These are phyloP conservation scores for Puma concolor DNA, from an alignment of 2,113 vertebrate genomes.

Conservation along the genomic window DNA sequence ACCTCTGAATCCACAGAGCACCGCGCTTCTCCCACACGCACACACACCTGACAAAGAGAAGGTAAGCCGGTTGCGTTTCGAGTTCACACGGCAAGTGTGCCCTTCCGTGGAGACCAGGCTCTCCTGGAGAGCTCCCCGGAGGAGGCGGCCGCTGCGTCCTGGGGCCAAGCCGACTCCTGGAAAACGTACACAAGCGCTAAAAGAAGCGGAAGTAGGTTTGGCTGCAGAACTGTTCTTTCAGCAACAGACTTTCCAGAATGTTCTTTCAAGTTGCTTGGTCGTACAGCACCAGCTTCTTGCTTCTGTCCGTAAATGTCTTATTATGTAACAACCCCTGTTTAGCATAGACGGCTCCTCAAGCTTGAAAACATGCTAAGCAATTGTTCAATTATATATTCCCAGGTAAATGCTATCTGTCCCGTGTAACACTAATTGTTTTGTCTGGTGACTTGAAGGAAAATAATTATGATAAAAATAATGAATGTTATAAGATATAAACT, in stretches of 20 bases:
- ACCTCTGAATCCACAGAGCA: slow-evolving; percentile 16
- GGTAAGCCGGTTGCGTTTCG: not conserved
- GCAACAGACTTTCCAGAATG: not conserved
- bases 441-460: not conserved
- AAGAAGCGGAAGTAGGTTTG: not conserved
- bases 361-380: not conserved
- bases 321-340: not conserved
- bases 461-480: not conserved
- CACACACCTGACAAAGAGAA: not conserved
- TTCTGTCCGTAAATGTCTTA: not conserved
- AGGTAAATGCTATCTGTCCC: not conserved
- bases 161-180: no score
- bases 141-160: fast-evolving
- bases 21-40: not conserved
- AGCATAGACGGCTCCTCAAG: not conserved
- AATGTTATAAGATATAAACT: not conserved
- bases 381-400: not conserved
- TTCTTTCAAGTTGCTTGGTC: not conserved
- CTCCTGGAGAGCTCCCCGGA: not conserved
- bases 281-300: not conserved
- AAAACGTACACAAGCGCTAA: not conserved
- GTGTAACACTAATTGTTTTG: not conserved
- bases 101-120: fast-evolving
- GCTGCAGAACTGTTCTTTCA: not conserved
- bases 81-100: fast-evolving